Percentiles rank a stretch among this genome's conserved stretches.
phyloP scores from a whole-genome alignment of 2,113 vertebrate genomes.

The Hiodon tergisus region DNA sequence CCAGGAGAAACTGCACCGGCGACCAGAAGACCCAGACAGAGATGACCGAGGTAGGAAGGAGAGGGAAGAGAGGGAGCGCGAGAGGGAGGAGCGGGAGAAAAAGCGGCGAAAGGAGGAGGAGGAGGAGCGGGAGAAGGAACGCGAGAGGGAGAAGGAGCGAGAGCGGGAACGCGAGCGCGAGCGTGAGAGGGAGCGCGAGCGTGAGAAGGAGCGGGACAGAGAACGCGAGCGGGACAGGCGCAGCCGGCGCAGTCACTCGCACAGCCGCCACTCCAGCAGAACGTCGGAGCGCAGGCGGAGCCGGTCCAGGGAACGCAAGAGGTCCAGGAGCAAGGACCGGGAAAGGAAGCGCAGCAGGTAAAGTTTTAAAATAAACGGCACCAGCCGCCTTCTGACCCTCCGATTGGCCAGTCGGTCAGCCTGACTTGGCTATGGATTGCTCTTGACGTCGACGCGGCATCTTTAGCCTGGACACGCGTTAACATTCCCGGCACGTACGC shows the following conservation, averaged over 20 bases:
- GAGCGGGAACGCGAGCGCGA: background rate
- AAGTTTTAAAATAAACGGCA: background rate
- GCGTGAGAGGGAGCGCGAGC: background rate
- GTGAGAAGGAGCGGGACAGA: background rate
- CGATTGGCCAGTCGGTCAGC: slow-evolving; percentile 68
- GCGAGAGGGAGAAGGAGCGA: background rate
- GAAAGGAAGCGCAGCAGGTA: slow-evolving; percentile 88
- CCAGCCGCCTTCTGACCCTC: background rate
- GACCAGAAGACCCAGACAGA: slow-evolving; percentile 4
- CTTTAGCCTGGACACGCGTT: no score
- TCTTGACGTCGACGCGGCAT: no score
- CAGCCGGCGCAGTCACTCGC: background rate
- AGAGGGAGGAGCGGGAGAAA: background rate
- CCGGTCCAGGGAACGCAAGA: slow-evolving; percentile 85
- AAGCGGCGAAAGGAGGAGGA: background rate
- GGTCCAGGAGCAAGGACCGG: slow-evolving; percentile 86
- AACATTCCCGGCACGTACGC: slow-evolving; percentile 56
- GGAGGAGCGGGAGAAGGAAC: background rate
- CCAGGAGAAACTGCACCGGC: background rate
- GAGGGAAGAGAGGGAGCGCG: background rate
- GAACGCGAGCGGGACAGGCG: background rate
- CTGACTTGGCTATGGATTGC: no score
- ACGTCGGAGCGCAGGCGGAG: slow-evolving; percentile 33
- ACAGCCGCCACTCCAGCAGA: slow-evolving; percentile 4
- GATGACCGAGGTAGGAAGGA: slow-evolving; percentile 1